Evolutionary conservation across 2,797 vertebrate species (phyloP).

Genomic region (Xiphorhynchus erythropygius): DNA sequence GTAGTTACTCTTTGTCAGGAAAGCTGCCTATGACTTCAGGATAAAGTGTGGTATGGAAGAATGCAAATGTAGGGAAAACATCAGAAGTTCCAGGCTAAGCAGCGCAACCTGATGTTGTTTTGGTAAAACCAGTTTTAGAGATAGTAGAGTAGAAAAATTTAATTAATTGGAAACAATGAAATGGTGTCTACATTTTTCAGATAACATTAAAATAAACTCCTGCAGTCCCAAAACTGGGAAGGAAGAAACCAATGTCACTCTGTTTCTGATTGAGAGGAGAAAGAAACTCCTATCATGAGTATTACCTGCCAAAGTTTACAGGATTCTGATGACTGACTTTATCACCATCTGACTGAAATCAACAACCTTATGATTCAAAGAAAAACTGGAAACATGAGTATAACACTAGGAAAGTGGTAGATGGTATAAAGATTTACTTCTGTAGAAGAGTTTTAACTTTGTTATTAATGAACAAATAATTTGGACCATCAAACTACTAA

Average conservation of each 20-base stretch:
- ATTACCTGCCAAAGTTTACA: not conserved
- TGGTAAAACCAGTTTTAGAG: not conserved
- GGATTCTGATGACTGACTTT: not conserved
- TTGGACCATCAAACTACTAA: not conserved
- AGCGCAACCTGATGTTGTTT: not conserved
- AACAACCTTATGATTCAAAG: not conserved
- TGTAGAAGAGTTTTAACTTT: not conserved
- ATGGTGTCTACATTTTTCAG: not conserved
- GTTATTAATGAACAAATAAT: not conserved
- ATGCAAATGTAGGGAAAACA: not conserved
- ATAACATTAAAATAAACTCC: not conserved
- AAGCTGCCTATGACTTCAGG: not conserved
- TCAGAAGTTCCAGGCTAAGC: not conserved
- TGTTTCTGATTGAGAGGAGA: not conserved
- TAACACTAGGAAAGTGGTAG: not conserved
- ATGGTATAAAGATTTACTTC: not conserved
- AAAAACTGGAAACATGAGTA: not conserved
- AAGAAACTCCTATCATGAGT: not conserved
- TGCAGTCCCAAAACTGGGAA: not conserved
- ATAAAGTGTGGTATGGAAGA: not conserved
- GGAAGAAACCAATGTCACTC: not conserved
- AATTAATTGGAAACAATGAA: rapidly evolving
- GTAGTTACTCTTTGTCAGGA: not conserved
- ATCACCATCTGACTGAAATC: not conserved
- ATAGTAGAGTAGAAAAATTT: rapidly evolving